phyloP scores from a whole-genome alignment of 2,797 vertebrate genomes.

The Pipistrellus nathusii region DNA sequence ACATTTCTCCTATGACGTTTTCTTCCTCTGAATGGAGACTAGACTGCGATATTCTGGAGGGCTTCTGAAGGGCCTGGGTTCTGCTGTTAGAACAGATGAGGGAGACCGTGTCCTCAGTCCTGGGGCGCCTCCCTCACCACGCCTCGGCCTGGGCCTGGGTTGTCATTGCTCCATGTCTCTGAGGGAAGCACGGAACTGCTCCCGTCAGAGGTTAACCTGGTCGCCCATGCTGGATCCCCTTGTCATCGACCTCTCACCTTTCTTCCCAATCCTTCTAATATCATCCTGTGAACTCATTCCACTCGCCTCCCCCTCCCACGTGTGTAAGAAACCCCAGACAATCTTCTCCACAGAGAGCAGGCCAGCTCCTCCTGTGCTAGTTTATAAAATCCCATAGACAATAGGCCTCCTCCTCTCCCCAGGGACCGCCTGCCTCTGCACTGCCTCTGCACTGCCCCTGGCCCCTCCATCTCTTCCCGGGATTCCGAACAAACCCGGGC shows the following conservation, averaged over 20 bases:
- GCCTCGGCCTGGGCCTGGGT: background rate
- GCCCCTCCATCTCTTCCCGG: background rate
- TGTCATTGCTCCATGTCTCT: background rate
- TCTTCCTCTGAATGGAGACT: background rate
- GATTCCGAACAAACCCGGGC: background rate
- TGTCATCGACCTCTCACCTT: too few species aligned
- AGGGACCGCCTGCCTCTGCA: background rate
- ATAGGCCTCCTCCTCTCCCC: background rate
- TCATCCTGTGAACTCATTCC: background rate
- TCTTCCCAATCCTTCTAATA: background rate
- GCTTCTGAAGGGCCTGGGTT: background rate
- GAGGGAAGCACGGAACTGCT: background rate
- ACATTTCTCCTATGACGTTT: background rate
- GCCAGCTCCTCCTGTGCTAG: background rate
- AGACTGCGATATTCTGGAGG: background rate
- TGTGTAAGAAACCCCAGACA: background rate
- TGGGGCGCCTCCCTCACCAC: background rate
- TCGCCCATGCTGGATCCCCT: background rate
- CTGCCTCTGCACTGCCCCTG: background rate
- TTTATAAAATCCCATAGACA: background rate
- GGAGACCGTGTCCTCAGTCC: background rate
- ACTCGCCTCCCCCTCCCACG: background rate
- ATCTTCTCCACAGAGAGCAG: background rate
- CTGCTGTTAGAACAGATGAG: rapidly evolving
- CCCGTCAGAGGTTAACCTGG: too few species aligned